Base-by-base conservation (phyloP, 2,888 invertebrate species). In the Synergus umbraculus region DNA sequence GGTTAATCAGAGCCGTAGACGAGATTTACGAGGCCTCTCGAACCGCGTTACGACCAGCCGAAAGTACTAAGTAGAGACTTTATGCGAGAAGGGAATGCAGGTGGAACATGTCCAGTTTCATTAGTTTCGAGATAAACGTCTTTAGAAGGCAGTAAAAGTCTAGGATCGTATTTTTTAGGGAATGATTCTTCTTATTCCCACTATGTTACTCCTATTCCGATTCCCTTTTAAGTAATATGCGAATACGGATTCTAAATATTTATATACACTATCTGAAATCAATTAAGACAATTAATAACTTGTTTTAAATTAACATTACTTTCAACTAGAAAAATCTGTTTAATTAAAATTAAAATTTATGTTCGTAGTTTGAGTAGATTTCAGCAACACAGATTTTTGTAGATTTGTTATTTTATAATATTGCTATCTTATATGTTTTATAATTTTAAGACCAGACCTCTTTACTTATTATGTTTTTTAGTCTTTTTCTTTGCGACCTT, bases 1-100 rank as follows among this genome's bases (percentile, higher is more conserved):
- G 82, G 80, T 83, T 83, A 83, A 83, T 83, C 83, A 83, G 79
- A 78, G 81, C 66, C 78, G 82, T 81, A 83, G 81, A 79, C 54
- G 76, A 83, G 83, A 83, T 83, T 83, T 83, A 83, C 82, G 82
- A 80, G 79, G 79, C 78, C 78, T 80, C 49, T 76, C 78, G 46
- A 67, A 66, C 58, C 76, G 66, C 60, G 79, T 66, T 73, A 54
- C 73, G 49, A 73, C 73, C 73, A 73, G 73, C 54, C 73, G 73
- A 73, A 69, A 46, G 69, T 73, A 73, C 73, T 37, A 73, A 73
- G 73, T 73, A 73, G 73, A 73, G 49, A 73, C 73, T 73, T 69
- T 49, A 69, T 49, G 15, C 49, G 49, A 69, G 69, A 69, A 29
- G 73, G 49, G 54, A 73, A 73, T 73, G 73, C 73, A 73, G 49